Percentiles rank a stretch among this genome's conserved stretches.
These are phyloP conservation scores for Porites lobata DNA, from an alignment of 92 coral and sea anemone species.

Conservation along the genomic window DNA sequence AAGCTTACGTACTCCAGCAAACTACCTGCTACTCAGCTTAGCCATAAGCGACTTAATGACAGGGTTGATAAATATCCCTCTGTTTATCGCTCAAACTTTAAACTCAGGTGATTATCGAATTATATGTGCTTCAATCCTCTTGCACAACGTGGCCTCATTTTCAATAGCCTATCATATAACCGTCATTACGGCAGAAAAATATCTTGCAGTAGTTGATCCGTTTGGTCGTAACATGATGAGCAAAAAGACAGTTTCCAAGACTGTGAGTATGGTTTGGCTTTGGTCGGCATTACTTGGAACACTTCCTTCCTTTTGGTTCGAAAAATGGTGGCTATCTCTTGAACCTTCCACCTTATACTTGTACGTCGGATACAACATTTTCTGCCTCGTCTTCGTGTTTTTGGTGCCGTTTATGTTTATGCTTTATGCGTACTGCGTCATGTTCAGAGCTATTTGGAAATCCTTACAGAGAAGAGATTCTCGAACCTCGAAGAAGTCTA, in stretches of 20 bases:
- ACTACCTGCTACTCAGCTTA: slow-evolving; percentile 36
- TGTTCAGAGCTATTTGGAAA: slow-evolving; percentile 30
- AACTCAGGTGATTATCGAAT: background rate
- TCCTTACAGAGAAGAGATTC: background rate
- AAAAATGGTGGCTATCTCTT: background rate
- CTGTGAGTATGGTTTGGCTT: slow-evolving; percentile 17
- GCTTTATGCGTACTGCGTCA: slow-evolving; percentile 27
- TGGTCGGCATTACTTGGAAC: slow-evolving; percentile 32
- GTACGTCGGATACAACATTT: slow-evolving; percentile 18
- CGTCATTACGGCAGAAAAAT: slow-evolving; percentile 27
- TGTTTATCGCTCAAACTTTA: background rate
- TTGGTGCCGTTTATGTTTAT: slow-evolving; percentile 35
- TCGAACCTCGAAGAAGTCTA: slow-evolving; percentile 17
- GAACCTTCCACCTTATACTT: background rate
- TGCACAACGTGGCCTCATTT: slow-evolving; percentile 23
- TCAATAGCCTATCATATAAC: slow-evolving; percentile 49
- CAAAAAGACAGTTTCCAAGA: slow-evolving; percentile 23
- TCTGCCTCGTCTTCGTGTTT: slow-evolving; percentile 26
- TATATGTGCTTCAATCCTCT: background rate
- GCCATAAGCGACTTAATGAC: slow-evolving; percentile 40
- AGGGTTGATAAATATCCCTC: slow-evolving; percentile 38
- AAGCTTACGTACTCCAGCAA: slow-evolving; percentile 37
- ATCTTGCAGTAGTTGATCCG: slow-evolving; percentile 40
- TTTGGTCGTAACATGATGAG: slow-evolving; percentile 36
- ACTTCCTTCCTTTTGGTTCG: slow-evolving; percentile 15